A percentile compares a stretch with the other conserved stretches of the same genome.
These are phyloP conservation scores for Apodemia mormo DNA, from an alignment of 2,888 invertebrate species.

Conservation along the genomic window DNA sequence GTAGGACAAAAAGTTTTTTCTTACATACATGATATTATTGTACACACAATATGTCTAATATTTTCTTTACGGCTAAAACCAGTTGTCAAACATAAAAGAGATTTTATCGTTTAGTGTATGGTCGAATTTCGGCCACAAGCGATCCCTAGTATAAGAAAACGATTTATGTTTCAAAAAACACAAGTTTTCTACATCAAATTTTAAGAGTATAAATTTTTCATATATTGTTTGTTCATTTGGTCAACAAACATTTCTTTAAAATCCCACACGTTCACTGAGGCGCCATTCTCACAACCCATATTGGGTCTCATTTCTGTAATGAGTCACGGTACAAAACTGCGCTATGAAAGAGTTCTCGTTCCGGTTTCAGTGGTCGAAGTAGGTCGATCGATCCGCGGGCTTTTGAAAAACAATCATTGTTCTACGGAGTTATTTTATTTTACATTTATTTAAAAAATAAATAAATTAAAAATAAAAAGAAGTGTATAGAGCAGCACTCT, in stretches of 20 bases:
- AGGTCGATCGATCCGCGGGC: constrained; percentile 21
- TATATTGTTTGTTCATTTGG: neutral
- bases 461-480: too few species aligned
- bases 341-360: constrained; percentile 8
- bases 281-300: neutral
- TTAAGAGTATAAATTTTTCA: neutral
- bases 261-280: neutral
- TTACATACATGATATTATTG: too few species aligned
- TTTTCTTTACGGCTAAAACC: too few species aligned
- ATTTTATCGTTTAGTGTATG: too few species aligned
- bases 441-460: neutral
- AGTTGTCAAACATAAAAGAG: too few species aligned
- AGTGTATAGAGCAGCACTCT: too few species aligned
- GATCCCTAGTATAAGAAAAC: too few species aligned
- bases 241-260: neutral
- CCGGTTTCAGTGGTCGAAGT: constrained; percentile 18
- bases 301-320: neutral
- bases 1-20: too few species aligned
- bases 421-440: neutral
- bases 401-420: constrained; percentile 21
- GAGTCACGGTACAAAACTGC: constrained; percentile 1
- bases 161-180: too few species aligned
- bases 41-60: too few species aligned
- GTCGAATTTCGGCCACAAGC: too few species aligned
- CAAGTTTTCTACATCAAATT: neutral